A percentile compares a stretch with the other conserved stretches of the same genome.
These are phyloP conservation scores for Orestias chungarensis DNA, from an alignment of 2,797 vertebrate species.

Conservation along the genomic window DNA sequence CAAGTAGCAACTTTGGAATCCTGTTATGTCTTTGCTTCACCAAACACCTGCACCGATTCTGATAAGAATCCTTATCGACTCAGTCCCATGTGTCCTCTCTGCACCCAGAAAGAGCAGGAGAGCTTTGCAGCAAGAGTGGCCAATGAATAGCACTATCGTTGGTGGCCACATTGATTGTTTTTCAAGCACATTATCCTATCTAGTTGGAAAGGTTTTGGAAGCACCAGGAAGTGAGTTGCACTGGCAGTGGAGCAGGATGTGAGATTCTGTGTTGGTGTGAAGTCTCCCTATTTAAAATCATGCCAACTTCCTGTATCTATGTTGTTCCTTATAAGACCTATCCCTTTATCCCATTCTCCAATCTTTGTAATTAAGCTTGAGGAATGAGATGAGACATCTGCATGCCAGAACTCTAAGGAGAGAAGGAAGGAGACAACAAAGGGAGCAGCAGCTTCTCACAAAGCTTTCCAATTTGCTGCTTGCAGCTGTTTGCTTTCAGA, in stretches of 20 bases:
- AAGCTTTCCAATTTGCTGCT: conserved; percentile 67
- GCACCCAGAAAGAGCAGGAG: conserved; percentile 35
- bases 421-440: conserved; percentile 68
- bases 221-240: conserved; percentile 13
- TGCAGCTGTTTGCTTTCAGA: conserved; percentile 71
- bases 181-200: conserved; percentile 31
- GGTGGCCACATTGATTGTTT: conserved; percentile 54
- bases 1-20: conserved; percentile 50
- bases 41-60: conserved; percentile 65
- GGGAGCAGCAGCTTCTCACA: conserved; percentile 50
- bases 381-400: conserved; percentile 68
- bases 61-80: conserved; percentile 72
- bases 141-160: conserved; percentile 18
- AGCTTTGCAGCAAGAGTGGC: conserved; percentile 26
- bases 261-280: conserved; percentile 36
- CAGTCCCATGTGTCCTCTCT: conserved; percentile 42
- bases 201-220: conserved; percentile 17
- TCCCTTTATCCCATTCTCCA: conserved; percentile 38
- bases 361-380: conserved; percentile 66
- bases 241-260: conserved; percentile 8
- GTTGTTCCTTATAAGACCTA: conserved; percentile 42
- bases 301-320: conserved; percentile 26
- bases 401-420: conserved; percentile 59
- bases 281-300: conserved; percentile 47
- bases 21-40: conserved; percentile 56